Evolutionary conservation across 2,797 vertebrate genomes (phyloP).

Genomic region (Oreochromis grahami): DNA sequence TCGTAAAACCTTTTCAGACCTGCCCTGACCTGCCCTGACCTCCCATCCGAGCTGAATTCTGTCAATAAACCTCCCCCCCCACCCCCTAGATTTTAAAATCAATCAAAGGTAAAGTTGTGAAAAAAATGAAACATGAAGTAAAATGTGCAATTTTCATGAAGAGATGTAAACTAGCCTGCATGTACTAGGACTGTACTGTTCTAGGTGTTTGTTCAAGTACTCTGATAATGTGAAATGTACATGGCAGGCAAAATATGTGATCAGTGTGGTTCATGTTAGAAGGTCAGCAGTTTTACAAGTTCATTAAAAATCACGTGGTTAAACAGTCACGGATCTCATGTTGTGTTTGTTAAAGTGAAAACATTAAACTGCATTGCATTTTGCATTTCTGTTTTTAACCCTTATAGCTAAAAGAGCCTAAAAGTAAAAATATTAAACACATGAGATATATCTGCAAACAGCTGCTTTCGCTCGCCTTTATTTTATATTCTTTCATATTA

Average conservation of each 20-base stretch:
- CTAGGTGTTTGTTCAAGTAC: not conserved
- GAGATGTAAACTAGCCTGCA: not conserved
- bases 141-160: not conserved
- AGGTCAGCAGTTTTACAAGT: not conserved
- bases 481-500: not conserved
- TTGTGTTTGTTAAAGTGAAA: not conserved
- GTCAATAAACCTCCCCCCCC: no score
- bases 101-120: not conserved
- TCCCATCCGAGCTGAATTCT: not conserved
- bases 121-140: not conserved
- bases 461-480: constrained; percentile 22
- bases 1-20: constrained; percentile 79
- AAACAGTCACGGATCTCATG: not conserved
- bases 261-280: not conserved
- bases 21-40: constrained; percentile 77
- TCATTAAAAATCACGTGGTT: not conserved
- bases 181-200: not conserved
- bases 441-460: not conserved
- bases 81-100: not conserved
- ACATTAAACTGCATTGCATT: not conserved
- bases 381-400: not conserved
- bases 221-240: not conserved
- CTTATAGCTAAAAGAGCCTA: not conserved
- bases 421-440: not conserved
- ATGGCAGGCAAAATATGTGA: not conserved